Evolutionary conservation across 2,888 invertebrate species (phyloP), one percentile per base, ranked within the genome.

Genomic region (Abrostola tripartita): DNA sequence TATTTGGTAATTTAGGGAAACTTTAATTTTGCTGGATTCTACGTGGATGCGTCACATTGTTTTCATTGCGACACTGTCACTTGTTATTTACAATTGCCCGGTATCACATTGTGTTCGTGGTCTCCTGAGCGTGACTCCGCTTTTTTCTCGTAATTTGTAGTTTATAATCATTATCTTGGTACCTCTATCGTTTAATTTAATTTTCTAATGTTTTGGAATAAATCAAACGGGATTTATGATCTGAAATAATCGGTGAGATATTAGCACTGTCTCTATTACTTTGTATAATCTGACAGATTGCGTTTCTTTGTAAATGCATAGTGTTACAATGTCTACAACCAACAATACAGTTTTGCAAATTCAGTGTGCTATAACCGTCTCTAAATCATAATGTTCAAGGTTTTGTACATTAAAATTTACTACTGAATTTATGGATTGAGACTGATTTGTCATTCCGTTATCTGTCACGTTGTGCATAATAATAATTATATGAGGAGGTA

Each of bases 91-190:
- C 61, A 51, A 58, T 82, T 79, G 82, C 79, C 81, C 71, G 76
- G 72, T 78, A 79, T 81, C 74, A 74, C 64, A 53, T 65, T 59
- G 78, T 87, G 83, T 82, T 78, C 83, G 81, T 84, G 85, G 82
- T 82, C 84, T 84, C 65, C 81, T 68, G 79, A 86, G 86, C 91
- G 89, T 92, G 89, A 90, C 90, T 84, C 78, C 72, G 67, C 68
- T 81, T 86, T 87, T 86, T 86, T 77, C 76, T 77, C 62, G 10
- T 70, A 61, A 54, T 55, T 59, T 51, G 42, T 52, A 53, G 41
- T 41, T 36, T 2, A 62, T 49, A 57, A 67, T 60, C 60, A 78
- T 42, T 61, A 38, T 76, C 57, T 36, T 24, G 24, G 24, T 24
- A 24, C 24, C 24, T 24, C 1, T 24, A 24, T 24, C 24, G 24